phyloP scores from a whole-genome alignment of 2,888 invertebrate genomes.

The Lingula anatina region DNA sequence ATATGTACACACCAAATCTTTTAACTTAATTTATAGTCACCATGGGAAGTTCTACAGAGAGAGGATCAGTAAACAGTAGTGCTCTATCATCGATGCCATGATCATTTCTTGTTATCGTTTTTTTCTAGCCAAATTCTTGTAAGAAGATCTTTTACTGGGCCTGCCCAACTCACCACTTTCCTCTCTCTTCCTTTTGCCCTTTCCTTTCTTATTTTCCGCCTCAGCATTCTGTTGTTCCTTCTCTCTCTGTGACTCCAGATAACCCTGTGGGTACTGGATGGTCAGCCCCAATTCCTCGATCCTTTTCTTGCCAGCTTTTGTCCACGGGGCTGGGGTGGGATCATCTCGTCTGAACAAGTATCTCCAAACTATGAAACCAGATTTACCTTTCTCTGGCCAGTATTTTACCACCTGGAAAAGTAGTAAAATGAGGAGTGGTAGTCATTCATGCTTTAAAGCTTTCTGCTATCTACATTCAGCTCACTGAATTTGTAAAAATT shows the following conservation, averaged over 20 bases:
- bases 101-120: too few species aligned
- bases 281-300: conserved; percentile 51
- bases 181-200: conserved; percentile 28
- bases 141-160: too few species aligned
- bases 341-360: conserved; percentile 74
- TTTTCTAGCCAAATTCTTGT: too few species aligned
- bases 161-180: conserved; percentile 7
- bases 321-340: conserved; percentile 75
- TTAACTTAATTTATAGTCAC: too few species aligned
- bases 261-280: conserved; percentile 70
- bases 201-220: conserved; percentile 31
- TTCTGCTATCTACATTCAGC: too few species aligned
- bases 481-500: too few species aligned
- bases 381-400: conserved; percentile 70
- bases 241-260: conserved; percentile 60
- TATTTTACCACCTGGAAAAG: conserved; percentile 66
- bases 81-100: too few species aligned
- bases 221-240: conserved; percentile 45
- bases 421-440: neutral
- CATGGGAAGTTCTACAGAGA: too few species aligned
- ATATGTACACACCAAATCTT: too few species aligned
- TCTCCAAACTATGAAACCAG: conserved; percentile 76
- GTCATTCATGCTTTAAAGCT: neutral
- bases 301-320: conserved; percentile 61
- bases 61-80: too few species aligned